Percentiles rank a stretch among this genome's conserved stretches.
These are phyloP conservation scores for Alligator mississippiensis DNA, from an alignment of 2,113 vertebrate species.

Conservation along the genomic window DNA sequence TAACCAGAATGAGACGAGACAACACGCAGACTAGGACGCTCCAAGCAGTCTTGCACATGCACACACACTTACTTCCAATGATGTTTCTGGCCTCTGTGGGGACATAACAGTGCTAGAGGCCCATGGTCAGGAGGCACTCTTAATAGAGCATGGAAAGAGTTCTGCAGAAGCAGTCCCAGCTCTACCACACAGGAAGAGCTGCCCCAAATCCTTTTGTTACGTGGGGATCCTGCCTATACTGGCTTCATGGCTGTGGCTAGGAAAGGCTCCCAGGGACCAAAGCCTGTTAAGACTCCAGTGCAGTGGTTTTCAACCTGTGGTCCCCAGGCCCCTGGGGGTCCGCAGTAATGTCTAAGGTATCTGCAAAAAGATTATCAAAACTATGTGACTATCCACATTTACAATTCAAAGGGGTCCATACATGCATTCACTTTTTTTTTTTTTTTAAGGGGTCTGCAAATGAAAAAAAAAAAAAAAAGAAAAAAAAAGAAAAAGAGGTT, in stretches of 20 bases:
- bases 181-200: slow-evolving; percentile 51
- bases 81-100: no score
- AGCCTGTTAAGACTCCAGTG: slow-evolving; percentile 8
- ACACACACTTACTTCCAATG: not conserved
- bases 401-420: no score
- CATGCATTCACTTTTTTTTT: no score
- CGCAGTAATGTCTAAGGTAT: no score
- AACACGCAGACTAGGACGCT: not conserved
- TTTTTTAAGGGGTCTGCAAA: no score
- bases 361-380: no score
- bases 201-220: not conserved
- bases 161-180: slow-evolving; percentile 17
- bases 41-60: not conserved
- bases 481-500: no score
- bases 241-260: slow-evolving; percentile 52
- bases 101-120: no score
- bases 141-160: not conserved
- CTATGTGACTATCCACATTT: no score
- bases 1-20: slow-evolving; percentile 14
- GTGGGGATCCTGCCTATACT: slow-evolving; percentile 18
- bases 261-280: not conserved
- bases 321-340: no score
- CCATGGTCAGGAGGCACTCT: no score
- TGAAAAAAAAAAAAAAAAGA: slow-evolving; percentile 6
- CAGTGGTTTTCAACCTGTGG: slow-evolving; percentile 38